Percentiles rank a stretch among this genome's conserved stretches.
These are phyloP conservation scores for Mus spicilegus DNA, from an alignment of 2,113 vertebrate species.

Conservation along the genomic window DNA sequence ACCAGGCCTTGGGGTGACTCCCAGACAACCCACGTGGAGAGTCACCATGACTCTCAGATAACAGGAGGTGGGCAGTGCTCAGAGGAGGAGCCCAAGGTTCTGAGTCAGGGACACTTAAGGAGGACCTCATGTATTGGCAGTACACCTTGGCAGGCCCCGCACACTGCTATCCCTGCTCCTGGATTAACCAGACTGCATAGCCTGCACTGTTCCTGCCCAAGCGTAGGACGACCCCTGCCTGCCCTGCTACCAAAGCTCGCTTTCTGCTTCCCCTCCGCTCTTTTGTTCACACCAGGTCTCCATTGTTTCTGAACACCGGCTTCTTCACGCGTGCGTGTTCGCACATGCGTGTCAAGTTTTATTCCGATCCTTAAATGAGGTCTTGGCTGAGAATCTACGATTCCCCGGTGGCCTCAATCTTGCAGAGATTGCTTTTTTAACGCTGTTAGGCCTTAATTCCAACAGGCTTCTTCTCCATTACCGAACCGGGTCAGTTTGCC, in stretches of 20 bases:
- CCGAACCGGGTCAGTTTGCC: conserved; percentile 85
- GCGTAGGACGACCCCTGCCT: not conserved
- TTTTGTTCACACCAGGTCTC: conserved; percentile 57
- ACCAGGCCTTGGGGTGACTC: conserved; percentile 49
- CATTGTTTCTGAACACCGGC: conserved; percentile 45
- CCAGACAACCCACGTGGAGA: conserved; percentile 62
- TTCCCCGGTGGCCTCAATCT: conserved; percentile 86
- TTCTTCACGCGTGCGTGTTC: not conserved
- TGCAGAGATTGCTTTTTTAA: conserved; percentile 87
- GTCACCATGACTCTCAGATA: conserved; percentile 32
- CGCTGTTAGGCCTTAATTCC: conserved; percentile 86
- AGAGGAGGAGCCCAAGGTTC: not conserved
- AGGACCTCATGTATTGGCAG: not conserved
- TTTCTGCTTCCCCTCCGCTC: conserved; percentile 54
- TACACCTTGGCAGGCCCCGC: not conserved
- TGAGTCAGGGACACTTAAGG: accelerated
- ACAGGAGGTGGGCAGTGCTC: not conserved
- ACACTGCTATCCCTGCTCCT: not conserved
- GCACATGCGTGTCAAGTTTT: conserved; percentile 63
- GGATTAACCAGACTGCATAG: no score
- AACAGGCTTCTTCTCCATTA: conserved; percentile 86
- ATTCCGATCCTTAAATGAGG: conserved; percentile 83
- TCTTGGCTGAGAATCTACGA: conserved; percentile 87
- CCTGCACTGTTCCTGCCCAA: accelerated
- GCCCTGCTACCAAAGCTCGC: not conserved